Base-by-base conservation (phyloP, 1,140 invertebrate genomes). In the Brachionus calyciflorus region DNA sequence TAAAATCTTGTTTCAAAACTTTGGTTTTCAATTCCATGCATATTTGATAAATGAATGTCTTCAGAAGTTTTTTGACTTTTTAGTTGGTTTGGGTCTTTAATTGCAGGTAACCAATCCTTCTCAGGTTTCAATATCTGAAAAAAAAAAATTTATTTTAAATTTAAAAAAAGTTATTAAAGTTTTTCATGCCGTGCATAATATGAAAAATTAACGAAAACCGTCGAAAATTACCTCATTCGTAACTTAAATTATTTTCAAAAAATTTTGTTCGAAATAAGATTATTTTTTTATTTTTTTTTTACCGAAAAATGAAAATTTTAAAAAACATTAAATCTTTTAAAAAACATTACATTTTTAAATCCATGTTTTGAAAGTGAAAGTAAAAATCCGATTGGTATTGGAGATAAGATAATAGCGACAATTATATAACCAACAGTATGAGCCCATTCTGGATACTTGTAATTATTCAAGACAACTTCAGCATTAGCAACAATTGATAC, bases 361-460 rank as follows among this genome's bases (percentile, higher is more conserved):
- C 69, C 69, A 1, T 51, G 14, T 19, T 33, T 40, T 33, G 28
- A 40, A 0, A 33, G 24, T 12, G 69, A 73, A 2, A 24, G 2
- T 2, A 51, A 30, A 10, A 49, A 73, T 12, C 6, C 28, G n/a
- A 76, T 76, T 24, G 73, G 73, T 17, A 76, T 44, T 3, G 73
- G 73, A 7, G 46, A 60, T 19, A 76, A 33, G 9, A 60, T 21
- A 9, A 76, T 17, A 2, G 26, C 46, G 9, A 76, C 73, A 44
- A 76, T 9, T 10, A 41, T 24, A n/a, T 49, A 76, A 9, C 73
- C 73, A 26, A 76, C 9, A 17, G 19, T 17, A 40, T 57, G 49
- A 17, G 73, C 51, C 55, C 73, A 55, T 12, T n/a, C 37, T 14
- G 73, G 73, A 33, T 76, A 76, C 14, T 40, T n/a, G 21, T 76